Evolutionary conservation across 2,113 vertebrate genomes (phyloP), one percentile per base, ranked within the genome.

Genomic region (Regulus satrapa): DNA sequence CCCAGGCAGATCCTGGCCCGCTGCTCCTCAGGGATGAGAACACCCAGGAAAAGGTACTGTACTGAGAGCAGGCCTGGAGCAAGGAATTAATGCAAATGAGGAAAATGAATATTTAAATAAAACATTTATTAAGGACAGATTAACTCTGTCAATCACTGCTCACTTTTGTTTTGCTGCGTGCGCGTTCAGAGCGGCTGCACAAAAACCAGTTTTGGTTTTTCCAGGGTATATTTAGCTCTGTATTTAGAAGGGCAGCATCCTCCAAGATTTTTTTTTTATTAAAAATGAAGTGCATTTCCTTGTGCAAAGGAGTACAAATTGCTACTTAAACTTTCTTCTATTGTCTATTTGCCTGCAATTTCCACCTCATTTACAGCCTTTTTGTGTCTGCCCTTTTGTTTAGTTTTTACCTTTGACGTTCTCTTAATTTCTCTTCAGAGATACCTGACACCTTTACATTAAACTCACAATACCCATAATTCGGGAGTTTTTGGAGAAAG

Each of bases 361-460:
- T 97, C 83, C 93, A 78, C 79, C 80, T 96, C 76, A 75, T 96
- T 97, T 97, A 87, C 58, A 95, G 81, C 77, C 64, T 92, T 97
- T 97, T 88, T 91, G 78, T 95, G 79, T 55, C 91, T 80, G 74
- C 78, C 93, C 84, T 88, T 96, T 95, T 96, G 63, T 96, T 97
- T 92, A 94, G 81, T 92, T 96, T 96, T 97, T 92, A 95, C 91
- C 92, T 97, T 94, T 96, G 95, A 81, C 55, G 79, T 81, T 93
- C 95, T 86, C 68, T 97, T 97, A 94, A 93, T 97, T 97, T 96
- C 95, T 95, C 94, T 95, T 95, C 93, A 94, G 88, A 97, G 88
- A 89, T 71, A 95, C 83, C 73, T 82, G 80, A 94, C 92, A 86
- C 91, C 89, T 97, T 97, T 74, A 93, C 92, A 90, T 97, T 97